phyloP scores from a whole-genome alignment of 1,140 invertebrate genomes.

The Hyposmocoma kahamanoa region DNA sequence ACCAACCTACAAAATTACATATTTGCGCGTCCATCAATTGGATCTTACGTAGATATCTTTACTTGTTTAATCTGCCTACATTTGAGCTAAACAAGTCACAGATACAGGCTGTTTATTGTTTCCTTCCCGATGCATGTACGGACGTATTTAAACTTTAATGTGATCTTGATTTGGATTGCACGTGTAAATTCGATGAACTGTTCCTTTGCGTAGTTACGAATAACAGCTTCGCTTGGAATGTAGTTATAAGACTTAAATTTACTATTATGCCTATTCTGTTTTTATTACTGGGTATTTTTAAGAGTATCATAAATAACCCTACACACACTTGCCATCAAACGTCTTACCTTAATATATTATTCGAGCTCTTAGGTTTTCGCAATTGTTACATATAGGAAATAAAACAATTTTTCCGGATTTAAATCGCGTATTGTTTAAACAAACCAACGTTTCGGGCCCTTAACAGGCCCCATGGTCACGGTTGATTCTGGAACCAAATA shows the following conservation, averaged over 20 bases:
- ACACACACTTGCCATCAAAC: background rate
- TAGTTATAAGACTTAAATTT: too few relatives aligned
- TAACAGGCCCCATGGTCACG: too few relatives aligned
- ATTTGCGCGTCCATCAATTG: background rate
- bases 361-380: too few relatives aligned
- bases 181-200: slow-evolving; percentile 16
- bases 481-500: too few relatives aligned
- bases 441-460: too few relatives aligned
- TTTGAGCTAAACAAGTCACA: background rate
- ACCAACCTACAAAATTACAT: background rate
- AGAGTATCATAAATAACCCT: background rate
- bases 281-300: slow-evolving; percentile 19
- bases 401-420: too few relatives aligned
- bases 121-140: slow-evolving; percentile 7
- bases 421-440: too few relatives aligned
- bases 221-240: too few relatives aligned
- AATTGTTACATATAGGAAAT: too few relatives aligned
- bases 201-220: slow-evolving; percentile 9
- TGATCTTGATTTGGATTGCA: slow-evolving; percentile 15
- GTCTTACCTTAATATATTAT: background rate
- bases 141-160: too few relatives aligned
- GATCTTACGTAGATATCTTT: background rate
- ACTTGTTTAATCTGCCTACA: too few relatives aligned
- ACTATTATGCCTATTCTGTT: slow-evolving; percentile 28
- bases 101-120: slow-evolving; percentile 4